Conservation (phyloP, 2,888 invertebrate species). For the Polydrusus tereticollis region DNA sequence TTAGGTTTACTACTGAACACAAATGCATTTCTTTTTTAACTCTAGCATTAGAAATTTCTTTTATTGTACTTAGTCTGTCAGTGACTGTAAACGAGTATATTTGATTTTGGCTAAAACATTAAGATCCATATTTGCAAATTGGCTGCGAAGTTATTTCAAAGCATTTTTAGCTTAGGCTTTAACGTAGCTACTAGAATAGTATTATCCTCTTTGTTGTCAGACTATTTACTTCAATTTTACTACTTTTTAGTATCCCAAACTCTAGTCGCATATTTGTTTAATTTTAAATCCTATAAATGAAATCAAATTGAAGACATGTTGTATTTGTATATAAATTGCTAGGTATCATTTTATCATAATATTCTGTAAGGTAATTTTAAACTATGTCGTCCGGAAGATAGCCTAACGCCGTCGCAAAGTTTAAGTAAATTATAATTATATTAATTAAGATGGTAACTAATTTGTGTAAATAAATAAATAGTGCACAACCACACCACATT, state of each 20-base stretch:
- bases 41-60: conserved; percentile 32
- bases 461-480: conserved; percentile 51
- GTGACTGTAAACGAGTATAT: background rate
- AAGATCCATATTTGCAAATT: background rate
- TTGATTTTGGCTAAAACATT: background rate
- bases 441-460: conserved; percentile 31
- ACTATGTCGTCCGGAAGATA: conserved; percentile 4
- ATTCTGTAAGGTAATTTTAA: conserved; percentile 16
- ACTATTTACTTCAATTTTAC: conserved; percentile 17
- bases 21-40: conserved; percentile 40
- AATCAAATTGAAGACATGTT: conserved; percentile 31
- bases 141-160: background rate
- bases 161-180: background rate
- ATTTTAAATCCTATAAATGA: conserved; percentile 5
- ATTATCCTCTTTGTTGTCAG: background rate
- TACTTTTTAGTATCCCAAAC: conserved; percentile 18
- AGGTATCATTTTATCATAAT: conserved; percentile 20
- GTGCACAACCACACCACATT: conserved; percentile 60
- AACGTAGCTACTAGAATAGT: background rate
- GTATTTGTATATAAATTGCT: conserved; percentile 34
- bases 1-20: conserved; percentile 19
- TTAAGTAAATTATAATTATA: conserved; percentile 31
- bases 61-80: conserved; percentile 13
- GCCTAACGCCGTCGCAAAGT: conserved; percentile 14
- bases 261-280: conserved; percentile 23